Base-by-base conservation (phyloP, 2,888 invertebrate species). In the Acronicta psi region DNA sequence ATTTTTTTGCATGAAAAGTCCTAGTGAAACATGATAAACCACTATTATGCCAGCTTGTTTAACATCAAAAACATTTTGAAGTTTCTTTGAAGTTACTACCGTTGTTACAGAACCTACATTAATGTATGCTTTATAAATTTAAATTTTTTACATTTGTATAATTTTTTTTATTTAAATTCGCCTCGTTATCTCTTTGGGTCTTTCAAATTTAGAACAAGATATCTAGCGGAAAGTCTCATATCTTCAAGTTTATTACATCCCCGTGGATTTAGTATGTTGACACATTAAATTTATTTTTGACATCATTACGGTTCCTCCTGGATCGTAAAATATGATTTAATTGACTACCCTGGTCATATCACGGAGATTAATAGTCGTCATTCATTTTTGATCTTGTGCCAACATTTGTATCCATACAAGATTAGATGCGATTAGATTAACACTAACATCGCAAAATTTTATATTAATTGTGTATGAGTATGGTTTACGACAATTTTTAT, bases 361-460 rank as follows among this genome's bases (percentile, higher is more conserved):
- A 44, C 64, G 18, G 23, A 66, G 54, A 77, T 77, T 67, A 68
- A 74, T 77, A 53, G 53, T 51, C 50, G 53, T 61, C 36, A 72
- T 59, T 58, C 49, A 68, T 75, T 66, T 78, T 78, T 77, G 77
- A 78, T 62, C 62, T 46, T 6, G 43, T 72, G 77, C 77, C 77
- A 77, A 75, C 58, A 45, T 58, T 25, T 61, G 59, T 69, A 58
- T 58, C 56, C 55, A 65, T 59, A 49, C 61, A 50, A 70, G 73
- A 77, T 77, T 59, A 70, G 57, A 75, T 66, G 31, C 68, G 67
- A 70, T 72, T 61, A 74, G 62, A 72, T 60, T 59, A 61, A 57
- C 46, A 51, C 36, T 16, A 52, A 60, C 45, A 38, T 46, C 52
- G 51, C 55, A 49, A 62, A 40, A 64, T 72, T 61, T 57, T 49